phyloP scores from a whole-genome alignment of 2,797 vertebrate species.

The Orientallactaga sibirica region DNA sequence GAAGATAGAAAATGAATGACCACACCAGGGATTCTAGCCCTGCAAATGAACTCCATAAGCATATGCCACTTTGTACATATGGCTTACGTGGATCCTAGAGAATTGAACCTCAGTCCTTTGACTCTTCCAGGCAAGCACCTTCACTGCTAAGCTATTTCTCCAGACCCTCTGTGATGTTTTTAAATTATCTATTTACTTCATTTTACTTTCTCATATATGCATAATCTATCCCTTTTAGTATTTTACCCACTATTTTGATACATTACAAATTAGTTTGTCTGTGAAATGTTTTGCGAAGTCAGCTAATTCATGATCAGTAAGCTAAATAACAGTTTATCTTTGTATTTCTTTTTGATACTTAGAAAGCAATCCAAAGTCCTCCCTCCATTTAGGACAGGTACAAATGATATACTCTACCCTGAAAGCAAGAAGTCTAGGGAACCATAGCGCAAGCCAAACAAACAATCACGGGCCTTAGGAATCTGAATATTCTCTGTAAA shows the following conservation, averaged over 20 bases:
- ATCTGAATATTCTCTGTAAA: no score
- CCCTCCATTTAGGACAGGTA: no score
- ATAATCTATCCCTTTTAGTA: neutral
- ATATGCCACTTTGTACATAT: no score
- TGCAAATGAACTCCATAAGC: no score
- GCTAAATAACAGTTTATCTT: neutral
- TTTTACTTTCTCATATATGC: neutral
- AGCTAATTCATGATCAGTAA: neutral
- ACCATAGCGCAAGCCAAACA: no score
- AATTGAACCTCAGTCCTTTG: neutral
- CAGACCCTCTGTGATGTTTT: neutral
- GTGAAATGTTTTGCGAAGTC: neutral
- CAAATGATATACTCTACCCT: no score
- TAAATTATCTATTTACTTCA: neutral
- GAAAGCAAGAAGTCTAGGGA: no score
- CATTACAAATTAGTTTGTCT: slow-evolving; percentile 10
- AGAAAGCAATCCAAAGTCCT: neutral
- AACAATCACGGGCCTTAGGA: no score
- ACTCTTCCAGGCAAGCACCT: neutral
- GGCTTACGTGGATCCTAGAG: no score
- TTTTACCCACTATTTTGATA: neutral
- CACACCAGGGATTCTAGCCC: no score
- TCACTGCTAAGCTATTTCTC: neutral
- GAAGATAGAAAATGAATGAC: no score
- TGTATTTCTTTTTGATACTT: slow-evolving; percentile 1